Percentiles rank a stretch among this genome's conserved stretches.
These are phyloP conservation scores for Schizopygopsis malacanthus DNA, from an alignment of 2,797 vertebrate species.

Conservation along the genomic window DNA sequence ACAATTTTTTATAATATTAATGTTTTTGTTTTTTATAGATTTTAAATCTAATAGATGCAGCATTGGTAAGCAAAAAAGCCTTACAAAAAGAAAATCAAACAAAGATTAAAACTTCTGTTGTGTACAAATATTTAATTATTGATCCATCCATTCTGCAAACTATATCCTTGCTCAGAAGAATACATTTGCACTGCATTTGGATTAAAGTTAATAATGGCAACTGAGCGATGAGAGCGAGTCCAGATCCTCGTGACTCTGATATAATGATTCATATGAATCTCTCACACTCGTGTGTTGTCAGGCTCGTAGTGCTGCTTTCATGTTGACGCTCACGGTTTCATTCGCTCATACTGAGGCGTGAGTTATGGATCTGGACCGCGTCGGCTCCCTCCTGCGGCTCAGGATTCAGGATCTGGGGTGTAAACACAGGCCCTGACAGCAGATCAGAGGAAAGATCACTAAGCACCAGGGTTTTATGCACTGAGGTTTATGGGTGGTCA, in stretches of 20 bases:
- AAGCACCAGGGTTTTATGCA: constrained; percentile 48
- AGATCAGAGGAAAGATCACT: constrained; percentile 50
- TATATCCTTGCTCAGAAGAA: background rate
- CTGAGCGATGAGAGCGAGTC: background rate
- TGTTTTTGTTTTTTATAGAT: no score
- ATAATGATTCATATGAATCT: background rate
- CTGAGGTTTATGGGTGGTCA: constrained; percentile 55
- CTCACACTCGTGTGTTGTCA: background rate
- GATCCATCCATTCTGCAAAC: no score
- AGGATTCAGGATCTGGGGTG: constrained; percentile 52
- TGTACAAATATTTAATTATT: no score
- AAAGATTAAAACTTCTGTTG: no score
- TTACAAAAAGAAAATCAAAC: no score
- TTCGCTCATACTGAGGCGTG: constrained; percentile 16
- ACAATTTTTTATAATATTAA: no score
- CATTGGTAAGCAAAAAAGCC: no score
- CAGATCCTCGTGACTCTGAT: background rate
- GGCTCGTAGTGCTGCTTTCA: constrained; percentile 10
- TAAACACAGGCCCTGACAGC: constrained; percentile 48
- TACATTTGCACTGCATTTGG: background rate
- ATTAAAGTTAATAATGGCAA: background rate
- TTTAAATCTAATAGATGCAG: no score
- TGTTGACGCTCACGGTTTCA: constrained; percentile 3
- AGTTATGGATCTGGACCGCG: constrained; percentile 30
- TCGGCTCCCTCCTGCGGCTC: constrained; percentile 36